Base-by-base conservation (phyloP, 2,797 vertebrate species). In the Bovichtus variegatus region DNA sequence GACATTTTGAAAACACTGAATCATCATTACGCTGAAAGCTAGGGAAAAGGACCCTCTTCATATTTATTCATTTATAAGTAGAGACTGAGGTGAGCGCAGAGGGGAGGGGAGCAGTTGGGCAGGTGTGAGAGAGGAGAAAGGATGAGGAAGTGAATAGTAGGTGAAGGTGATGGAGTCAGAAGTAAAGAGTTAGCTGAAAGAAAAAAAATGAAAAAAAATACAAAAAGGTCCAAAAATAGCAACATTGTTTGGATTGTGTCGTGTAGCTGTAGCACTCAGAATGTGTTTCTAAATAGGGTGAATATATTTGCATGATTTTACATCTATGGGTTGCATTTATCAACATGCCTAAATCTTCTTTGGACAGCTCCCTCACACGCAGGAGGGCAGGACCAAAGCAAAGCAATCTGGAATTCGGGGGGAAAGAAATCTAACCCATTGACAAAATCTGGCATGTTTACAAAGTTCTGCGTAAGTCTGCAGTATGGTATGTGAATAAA, bases 371-470 rank as follows among this genome's bases (percentile, higher is more conserved):
- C 25, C 50, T 75, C 50, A 54, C 73, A 68, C 5, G 18, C 40
- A 82, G 62, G 40, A 64, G 38, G 27, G 54, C 54, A 58, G 65
- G 27, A 47, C 63, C 57, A 41, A 71, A 76, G 68, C 47, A 29
- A 74, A 54, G 41, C 65, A 68, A 80, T 81, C 66, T 86, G 66
- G 55, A 76, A 12, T 25, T 12, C 25, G 23, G n/a, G n/a, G n/a
- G n/a, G n/a, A n/a, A 9, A 10, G 18, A 38, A 46, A 38, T 25
- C 49, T 6, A 71, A 69, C 25, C 40, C 59, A 44, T 27, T 59
- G 76, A 72, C 61, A 63, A 64, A 73, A 44, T 44, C 68, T 83
- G 85, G 80, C 77, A 58, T 60, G 62, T 81, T 82, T 51, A 71
- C 76, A 83, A 75, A 80, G 55, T 51, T 63, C n/a, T 73, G 80